Evolutionary conservation across 2,113 vertebrate genomes (phyloP), one percentile per base, ranked within the genome.

Genomic region (Calyptomena viridis): DNA sequence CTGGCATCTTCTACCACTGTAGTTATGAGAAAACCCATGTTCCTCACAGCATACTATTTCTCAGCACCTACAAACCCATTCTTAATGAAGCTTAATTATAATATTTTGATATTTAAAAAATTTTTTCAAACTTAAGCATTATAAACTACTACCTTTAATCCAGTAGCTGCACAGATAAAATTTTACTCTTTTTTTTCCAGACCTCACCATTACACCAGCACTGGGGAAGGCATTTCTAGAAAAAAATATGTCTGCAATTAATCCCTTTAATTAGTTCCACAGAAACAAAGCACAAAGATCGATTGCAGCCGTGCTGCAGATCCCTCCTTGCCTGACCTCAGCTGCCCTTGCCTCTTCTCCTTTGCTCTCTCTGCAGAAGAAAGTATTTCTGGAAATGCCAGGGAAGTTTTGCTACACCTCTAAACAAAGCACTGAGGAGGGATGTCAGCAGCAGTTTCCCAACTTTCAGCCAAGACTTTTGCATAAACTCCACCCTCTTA

Each of bases 291-390:
- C 87, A 97, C 55, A 90, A 87, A 93, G 72, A 97, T 90, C 28
- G 75, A 87, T 75, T 28, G 88, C 95, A 97, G 96, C 84, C 46
- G 21, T 69, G 63, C 55, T 50, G 59, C 81, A 80, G 28, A 95
- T 86, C 83, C 73, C 71, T 71, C 84, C 81, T 80, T 91, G 88
- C 52, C 92, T 62, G 68, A 94, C 84, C 96, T 97, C 75, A 50
- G 78, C 94, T 21, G 95, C 93, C 96, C 96, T 95, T 96, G 95
- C 92, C 96, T 87, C 24, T 87, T 97, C 94, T 95, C 96, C 93
- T 97, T 96, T 95, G 92, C 95, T 95, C 95, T 95, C 92, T 95
- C 69, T 96, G 93, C 92, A 97, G 95, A 97, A 95, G 92, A 85
- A 95, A 55, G 87, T 84, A 95, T 95, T 97, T 96, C 87, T 31